Evolutionary conservation across 1,140 invertebrate genomes (phyloP), one percentile per base, ranked within the genome.

Genomic region (Drosophila biarmipes): DNA sequence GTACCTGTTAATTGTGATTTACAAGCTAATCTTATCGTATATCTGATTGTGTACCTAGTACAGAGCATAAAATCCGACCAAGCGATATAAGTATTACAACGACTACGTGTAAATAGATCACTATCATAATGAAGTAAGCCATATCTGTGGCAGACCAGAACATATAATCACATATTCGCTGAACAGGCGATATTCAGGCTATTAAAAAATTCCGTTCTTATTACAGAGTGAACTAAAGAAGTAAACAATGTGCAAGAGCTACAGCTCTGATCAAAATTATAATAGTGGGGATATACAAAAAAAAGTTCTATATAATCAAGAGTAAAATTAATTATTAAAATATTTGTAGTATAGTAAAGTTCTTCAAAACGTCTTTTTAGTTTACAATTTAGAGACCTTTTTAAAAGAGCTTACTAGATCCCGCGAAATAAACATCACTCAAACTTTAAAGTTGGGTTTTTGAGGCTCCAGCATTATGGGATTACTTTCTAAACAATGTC

Each of bases 11-110:
- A 31, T 38, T n/a, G 15, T 38, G 35, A 27, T 38, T 49, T 40
- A 40, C 19, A 15, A 14, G 12, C n/a, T 6, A 17, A 49, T 63
- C 57, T 66, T 62, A 66, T 66, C 63, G 15, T 3, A 48, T 14
- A 38, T 40, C 1, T 43, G 12, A 4, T 21, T 31, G 24, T 29
- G 24, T 24, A 46, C 14, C 21, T n/a, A 46, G 24, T 31, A 31
- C 27, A 15, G 7, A 27, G 40, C 54, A 21, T 45, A 27, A 63
- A 34, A 45, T 45, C 29, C 35, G 37, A 34, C 59, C n/a, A 21
- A 24, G 19, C 53, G n/a, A 15, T 40, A 17, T 29, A 29, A 45
- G 54, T 66, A 48, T 27, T 64, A 17, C 3, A 24, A 34, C 34
- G 29, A 34, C 19, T 48, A 48, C 3, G 34, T 21, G n/a, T 34